Evolutionary conservation across 1,140 invertebrate species (phyloP).

Genomic region (Anadara kagoshimensis): DNA sequence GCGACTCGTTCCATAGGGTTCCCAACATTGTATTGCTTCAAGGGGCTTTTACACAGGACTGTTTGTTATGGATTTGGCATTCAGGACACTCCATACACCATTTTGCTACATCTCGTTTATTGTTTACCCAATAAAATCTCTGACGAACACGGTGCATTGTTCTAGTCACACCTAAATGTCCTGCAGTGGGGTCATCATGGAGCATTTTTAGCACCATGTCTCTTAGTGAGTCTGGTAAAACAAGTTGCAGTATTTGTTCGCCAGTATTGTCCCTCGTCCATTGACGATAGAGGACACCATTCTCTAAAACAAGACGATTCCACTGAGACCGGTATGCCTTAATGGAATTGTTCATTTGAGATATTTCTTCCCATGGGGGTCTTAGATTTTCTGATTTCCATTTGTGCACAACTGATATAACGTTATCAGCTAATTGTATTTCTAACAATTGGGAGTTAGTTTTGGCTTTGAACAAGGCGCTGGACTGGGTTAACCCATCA

Average conservation of each 20-base stretch:
- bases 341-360: neutral
- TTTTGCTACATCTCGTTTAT: slow-evolving; percentile 9
- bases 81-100: slow-evolving; percentile 27
- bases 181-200: slow-evolving; percentile 18
- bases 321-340: slow-evolving; percentile 34
- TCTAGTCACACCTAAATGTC: slow-evolving; percentile 27
- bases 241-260: neutral
- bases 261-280: neutral
- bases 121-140: slow-evolving; percentile 31
- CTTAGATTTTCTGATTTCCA: slow-evolving; percentile 9
- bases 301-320: slow-evolving; percentile 15
- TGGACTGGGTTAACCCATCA: too few species aligned
- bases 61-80: too few species aligned
- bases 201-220: slow-evolving; percentile 2
- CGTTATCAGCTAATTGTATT: too few species aligned
- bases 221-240: neutral
- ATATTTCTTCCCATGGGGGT: slow-evolving; percentile 26
- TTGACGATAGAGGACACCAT: slow-evolving; percentile 18
- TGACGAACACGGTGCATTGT: slow-evolving; percentile 18
- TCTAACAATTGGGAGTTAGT: too few species aligned
- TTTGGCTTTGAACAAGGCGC: too few species aligned
- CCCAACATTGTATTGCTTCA: slow-evolving; percentile 6
- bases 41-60: neutral
- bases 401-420: too few species aligned
- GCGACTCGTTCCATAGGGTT: slow-evolving; percentile 32